Evolutionary conservation across 2,888 invertebrate species (phyloP).

Genomic region (Hartigia nigra): DNA sequence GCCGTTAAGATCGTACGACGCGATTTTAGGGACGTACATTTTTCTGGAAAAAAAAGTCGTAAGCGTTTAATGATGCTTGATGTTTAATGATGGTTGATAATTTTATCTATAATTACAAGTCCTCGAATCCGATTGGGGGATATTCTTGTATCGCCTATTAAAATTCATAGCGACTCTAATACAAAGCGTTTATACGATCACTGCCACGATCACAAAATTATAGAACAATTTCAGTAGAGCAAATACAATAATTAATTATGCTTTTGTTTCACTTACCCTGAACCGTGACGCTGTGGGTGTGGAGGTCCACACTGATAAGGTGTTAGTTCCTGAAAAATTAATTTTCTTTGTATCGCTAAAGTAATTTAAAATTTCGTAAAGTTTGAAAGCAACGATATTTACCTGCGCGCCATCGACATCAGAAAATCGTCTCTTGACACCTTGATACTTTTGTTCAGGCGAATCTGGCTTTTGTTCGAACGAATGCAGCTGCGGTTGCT

Average conservation of each 20-base stretch:
- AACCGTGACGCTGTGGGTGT: constrained; percentile 58
- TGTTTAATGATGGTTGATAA: not conserved
- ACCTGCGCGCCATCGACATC: constrained; percentile 60
- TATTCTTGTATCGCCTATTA: not conserved
- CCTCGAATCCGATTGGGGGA: not conserved
- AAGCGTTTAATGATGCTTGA: not conserved
- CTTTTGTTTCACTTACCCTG: constrained; percentile 46
- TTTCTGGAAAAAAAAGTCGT: not conserved
- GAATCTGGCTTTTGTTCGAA: constrained; percentile 58
- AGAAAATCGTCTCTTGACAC: constrained; percentile 60
- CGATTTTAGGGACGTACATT: not conserved
- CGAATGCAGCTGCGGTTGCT: constrained; percentile 51
- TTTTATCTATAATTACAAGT: not conserved
- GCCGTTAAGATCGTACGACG: not conserved
- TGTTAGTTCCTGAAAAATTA: constrained; percentile 48
- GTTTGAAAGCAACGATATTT: constrained; percentile 15
- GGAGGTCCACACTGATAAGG: constrained; percentile 57
- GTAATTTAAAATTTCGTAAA: not conserved
- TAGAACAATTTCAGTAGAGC: not conserved
- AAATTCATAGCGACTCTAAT: not conserved
- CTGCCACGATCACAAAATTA: not conserved
- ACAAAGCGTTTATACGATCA: not conserved
- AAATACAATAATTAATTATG: not conserved
- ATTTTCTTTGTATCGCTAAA: not conserved
- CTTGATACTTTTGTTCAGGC: constrained; percentile 58